A percentile compares a stretch with the other conserved stretches of the same genome.
Evolutionary conservation across 2,888 invertebrate genomes (phyloP).

Genomic region (Deroplatys truncata): DNA sequence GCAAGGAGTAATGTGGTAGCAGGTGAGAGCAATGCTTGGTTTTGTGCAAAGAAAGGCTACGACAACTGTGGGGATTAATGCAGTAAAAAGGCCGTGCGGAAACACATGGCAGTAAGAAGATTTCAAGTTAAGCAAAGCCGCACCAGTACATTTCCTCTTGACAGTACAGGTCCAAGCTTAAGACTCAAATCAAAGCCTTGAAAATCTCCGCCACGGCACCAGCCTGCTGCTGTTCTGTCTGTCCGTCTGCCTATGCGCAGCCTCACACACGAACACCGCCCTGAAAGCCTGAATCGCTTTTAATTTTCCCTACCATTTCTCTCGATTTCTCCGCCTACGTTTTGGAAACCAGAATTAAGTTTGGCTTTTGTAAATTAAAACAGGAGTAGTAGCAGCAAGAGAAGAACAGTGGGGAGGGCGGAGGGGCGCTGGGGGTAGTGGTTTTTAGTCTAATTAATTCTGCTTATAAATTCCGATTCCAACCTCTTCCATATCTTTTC

Average conservation of each 20-base stretch:
- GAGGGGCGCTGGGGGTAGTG: conserved; percentile 40
- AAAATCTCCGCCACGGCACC: conserved; percentile 13
- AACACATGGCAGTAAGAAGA: not conserved
- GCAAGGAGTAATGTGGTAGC: too few species aligned
- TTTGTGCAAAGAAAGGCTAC: too few species aligned
- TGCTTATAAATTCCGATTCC: conserved; percentile 53
- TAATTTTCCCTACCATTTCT: conserved; percentile 53
- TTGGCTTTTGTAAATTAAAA: conserved; percentile 54
- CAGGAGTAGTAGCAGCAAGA: conserved; percentile 38
- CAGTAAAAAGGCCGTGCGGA: too few species aligned
- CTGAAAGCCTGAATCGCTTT: conserved; percentile 46
- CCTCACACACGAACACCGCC: not conserved
- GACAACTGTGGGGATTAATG: too few species aligned
- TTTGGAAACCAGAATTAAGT: conserved; percentile 50
- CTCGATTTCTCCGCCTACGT: conserved; percentile 42
- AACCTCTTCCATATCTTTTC: conserved; percentile 8
- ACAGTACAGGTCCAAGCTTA: conserved; percentile 21
- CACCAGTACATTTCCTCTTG: not conserved
- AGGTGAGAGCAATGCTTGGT: too few species aligned
- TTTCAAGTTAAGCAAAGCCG: not conserved
- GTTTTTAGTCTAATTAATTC: conserved; percentile 54
- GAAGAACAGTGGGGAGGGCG: conserved; percentile 2
- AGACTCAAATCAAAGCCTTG: conserved; percentile 24
- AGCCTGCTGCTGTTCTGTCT: not conserved
- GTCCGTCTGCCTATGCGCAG: not conserved